Evolutionary conservation across 2,113 vertebrate genomes (phyloP).

Genomic region (Nerophis lumbriciformis): DNA sequence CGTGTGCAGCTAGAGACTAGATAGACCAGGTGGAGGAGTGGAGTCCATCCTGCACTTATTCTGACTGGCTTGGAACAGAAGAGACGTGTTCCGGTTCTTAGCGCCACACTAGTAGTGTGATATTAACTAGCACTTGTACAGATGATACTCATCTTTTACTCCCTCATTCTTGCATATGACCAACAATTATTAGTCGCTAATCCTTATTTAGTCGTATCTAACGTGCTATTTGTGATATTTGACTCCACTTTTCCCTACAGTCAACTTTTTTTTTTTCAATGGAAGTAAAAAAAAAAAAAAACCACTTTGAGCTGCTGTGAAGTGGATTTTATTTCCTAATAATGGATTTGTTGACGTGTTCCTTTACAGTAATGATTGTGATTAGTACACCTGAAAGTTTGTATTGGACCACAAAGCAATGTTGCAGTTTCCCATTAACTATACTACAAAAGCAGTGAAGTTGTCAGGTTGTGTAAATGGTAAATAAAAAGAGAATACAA

Average conservation of each 20-base stretch:
- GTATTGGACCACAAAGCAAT: too few species aligned
- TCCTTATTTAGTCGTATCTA: too few species aligned
- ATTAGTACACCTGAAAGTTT: too few species aligned
- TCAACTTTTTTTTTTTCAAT: background rate
- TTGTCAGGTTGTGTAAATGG: too few species aligned
- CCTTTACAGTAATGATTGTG: too few species aligned
- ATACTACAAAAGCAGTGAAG: too few species aligned
- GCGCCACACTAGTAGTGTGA: conserved; percentile 30
- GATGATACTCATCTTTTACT: conserved; percentile 4
- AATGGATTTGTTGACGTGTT: too few species aligned
- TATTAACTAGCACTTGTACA: conserved; percentile 7
- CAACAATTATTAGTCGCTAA: too few species aligned
- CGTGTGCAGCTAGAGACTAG: conserved; percentile 35
- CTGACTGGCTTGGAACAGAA: conserved; percentile 49
- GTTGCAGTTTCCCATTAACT: too few species aligned
- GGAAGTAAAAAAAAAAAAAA: background rate
- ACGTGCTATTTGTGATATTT: background rate
- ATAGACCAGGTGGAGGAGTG: too few species aligned
- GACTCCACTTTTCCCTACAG: background rate
- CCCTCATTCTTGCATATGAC: too few species aligned
- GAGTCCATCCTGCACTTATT: conserved; percentile 67
- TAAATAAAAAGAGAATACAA: too few species aligned
- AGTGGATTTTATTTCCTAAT: background rate
- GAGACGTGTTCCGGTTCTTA: conserved; percentile 52
- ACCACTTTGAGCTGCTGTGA: background rate